phyloP scores from a whole-genome alignment of 64 coral and sea anemone species.

The Orbicella faveolata region DNA sequence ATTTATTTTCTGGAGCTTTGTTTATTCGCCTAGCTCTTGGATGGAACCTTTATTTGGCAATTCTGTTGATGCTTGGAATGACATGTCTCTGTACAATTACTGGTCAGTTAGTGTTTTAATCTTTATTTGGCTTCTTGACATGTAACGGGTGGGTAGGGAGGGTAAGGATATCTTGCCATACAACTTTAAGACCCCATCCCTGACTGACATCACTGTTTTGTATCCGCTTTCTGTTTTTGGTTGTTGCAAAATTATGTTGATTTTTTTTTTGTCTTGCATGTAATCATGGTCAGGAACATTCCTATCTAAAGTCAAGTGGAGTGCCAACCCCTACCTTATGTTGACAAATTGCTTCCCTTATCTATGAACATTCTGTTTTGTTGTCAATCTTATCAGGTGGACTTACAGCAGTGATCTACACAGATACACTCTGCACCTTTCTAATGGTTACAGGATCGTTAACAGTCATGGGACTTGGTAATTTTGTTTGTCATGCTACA shows the following conservation, averaged over 20 bases:
- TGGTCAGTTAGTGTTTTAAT: slow-evolving; percentile 1
- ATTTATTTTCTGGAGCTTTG: slow-evolving; percentile 79
- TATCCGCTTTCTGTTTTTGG: too few species aligned
- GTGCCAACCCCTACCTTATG: too few species aligned
- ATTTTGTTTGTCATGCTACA: background rate
- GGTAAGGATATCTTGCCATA: too few species aligned
- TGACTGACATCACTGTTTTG: too few species aligned
- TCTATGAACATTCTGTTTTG: too few species aligned
- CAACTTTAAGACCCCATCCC: too few species aligned
- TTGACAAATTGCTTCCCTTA: too few species aligned
- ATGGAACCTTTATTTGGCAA: slow-evolving; percentile 81
- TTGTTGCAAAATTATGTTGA: too few species aligned
- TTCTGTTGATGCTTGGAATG: slow-evolving; percentile 68
- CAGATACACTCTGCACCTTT: slow-evolving; percentile 77
- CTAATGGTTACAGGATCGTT: slow-evolving; percentile 74
- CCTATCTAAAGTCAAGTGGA: too few species aligned
- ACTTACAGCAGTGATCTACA: slow-evolving; percentile 76
- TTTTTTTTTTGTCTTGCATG: too few species aligned
- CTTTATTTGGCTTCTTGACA: background rate
- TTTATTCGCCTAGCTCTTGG: slow-evolving; percentile 80
- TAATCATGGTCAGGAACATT: too few species aligned
- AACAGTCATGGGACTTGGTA: slow-evolving; percentile 68
- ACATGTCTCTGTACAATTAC: slow-evolving; percentile 79
- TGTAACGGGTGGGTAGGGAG: too few species aligned
- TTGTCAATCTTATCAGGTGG: slow-evolving; percentile 42